Percentiles rank a stretch among this genome's conserved stretches.
Conservation (phyloP, 1,140 invertebrate species). For the Drosophila kurseongensis region DNA sequence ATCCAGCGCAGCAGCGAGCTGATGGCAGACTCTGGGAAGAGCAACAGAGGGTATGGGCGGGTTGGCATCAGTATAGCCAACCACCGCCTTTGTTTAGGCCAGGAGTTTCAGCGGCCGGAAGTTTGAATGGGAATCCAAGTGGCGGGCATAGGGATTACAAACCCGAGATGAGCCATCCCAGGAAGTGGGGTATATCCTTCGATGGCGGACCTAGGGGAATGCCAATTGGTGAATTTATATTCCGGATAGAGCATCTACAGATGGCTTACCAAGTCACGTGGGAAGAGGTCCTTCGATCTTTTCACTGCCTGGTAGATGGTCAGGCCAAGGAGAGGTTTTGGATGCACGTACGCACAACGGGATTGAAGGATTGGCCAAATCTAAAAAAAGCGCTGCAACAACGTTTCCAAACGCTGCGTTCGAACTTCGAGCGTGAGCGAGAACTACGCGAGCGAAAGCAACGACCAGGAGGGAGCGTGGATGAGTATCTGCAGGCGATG, state of each 20-base stretch:
- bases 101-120: not conserved
- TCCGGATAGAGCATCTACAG: too few species aligned
- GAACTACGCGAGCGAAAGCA: too few species aligned
- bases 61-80: constrained; percentile 2
- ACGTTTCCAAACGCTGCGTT: not conserved
- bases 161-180: not conserved
- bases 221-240: not conserved
- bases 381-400: not conserved
- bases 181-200: not conserved
- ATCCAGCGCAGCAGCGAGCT: not conserved
- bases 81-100: not conserved
- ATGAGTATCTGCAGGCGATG: too few species aligned
- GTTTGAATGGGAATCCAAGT: not conserved
- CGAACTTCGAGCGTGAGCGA: too few species aligned
- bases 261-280: not conserved
- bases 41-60: not conserved
- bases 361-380: not conserved
- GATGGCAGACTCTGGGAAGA: not conserved
- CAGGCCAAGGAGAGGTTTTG: constrained; percentile 1
- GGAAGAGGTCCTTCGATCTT: constrained; percentile 1
- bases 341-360: not conserved
- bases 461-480: too few species aligned
- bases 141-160: not conserved
- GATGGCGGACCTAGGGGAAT: not conserved
- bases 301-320: not conserved